These are phyloP conservation scores for Lasioglossum albipes DNA, from an alignment of 1,140 invertebrate genomes.

Conservation along the genomic window DNA sequence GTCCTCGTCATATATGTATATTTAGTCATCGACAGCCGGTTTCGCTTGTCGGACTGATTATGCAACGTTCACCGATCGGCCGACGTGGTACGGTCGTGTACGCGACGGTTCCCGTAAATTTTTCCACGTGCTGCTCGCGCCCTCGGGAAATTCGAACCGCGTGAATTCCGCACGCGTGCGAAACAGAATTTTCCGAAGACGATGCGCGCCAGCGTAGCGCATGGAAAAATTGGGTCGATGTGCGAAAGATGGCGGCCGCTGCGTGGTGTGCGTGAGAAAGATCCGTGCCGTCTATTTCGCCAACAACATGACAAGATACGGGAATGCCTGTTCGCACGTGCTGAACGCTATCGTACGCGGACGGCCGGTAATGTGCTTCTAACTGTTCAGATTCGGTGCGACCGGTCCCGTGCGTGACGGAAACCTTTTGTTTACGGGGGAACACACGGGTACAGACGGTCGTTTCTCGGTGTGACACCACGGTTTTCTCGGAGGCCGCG, in stretches of 20 bases:
- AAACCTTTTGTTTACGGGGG: conserved; percentile 52
- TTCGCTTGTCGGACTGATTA: background rate
- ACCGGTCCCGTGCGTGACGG: conserved; percentile 15
- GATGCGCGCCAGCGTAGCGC: conserved; percentile 56
- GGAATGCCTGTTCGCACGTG: conserved; percentile 39
- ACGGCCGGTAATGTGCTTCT: conserved; percentile 30
- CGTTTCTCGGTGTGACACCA: conserved; percentile 1
- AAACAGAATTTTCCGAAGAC: conserved; percentile 44
- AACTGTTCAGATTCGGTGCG: conserved; percentile 31
- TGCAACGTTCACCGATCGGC: background rate
- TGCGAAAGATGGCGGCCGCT: conserved; percentile 75
- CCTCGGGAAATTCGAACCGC: conserved; percentile 7
- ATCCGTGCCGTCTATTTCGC: conserved; percentile 22
- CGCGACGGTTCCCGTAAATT: background rate
- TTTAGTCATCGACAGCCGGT: background rate
- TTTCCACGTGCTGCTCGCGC: background rate
- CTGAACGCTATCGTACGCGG: conserved; percentile 9
- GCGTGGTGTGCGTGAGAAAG: conserved; percentile 65
- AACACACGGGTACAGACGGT: no score
- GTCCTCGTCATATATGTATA: background rate
- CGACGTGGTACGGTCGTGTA: background rate
- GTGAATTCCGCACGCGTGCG: background rate
- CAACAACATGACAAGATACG: conserved; percentile 55
- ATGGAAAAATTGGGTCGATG: conserved; percentile 77
- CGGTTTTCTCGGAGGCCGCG: conserved; percentile 14